These are phyloP conservation scores for Drosophila athabasca DNA, from an alignment of 1,140 invertebrate species.

Conservation along the genomic window DNA sequence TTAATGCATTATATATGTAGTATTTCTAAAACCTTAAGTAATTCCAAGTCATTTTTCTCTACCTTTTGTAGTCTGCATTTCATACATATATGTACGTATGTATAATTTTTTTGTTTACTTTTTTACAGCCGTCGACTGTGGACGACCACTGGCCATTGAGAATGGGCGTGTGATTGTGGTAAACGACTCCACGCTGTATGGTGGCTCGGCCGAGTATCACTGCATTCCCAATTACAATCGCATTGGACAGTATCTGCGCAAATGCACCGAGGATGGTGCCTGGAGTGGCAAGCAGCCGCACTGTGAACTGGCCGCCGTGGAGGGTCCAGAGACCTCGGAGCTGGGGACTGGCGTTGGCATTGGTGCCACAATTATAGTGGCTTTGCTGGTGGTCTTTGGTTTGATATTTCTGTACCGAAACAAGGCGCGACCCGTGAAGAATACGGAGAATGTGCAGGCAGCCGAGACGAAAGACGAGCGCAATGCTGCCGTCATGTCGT, in stretches of 20 bases:
- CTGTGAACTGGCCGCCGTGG: slow-evolving; percentile 88
- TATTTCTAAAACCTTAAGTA: too few species aligned
- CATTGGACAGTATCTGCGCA: slow-evolving; percentile 91
- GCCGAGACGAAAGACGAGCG: slow-evolving; percentile 93
- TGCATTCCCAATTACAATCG: slow-evolving; percentile 93
- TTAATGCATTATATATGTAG: too few species aligned
- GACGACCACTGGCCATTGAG: slow-evolving; percentile 89
- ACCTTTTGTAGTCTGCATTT: too few species aligned
- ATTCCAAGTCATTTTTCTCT: neutral
- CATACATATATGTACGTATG: neutral
- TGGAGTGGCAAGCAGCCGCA: slow-evolving; percentile 93
- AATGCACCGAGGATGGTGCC: slow-evolving; percentile 91
- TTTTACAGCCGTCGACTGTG: slow-evolving; percentile 89
- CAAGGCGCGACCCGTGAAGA: slow-evolving; percentile 93
- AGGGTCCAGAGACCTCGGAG: slow-evolving; percentile 88
- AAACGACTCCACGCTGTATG: slow-evolving; percentile 92
- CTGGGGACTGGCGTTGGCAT: slow-evolving; percentile 91
- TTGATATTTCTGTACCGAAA: slow-evolving; percentile 88
- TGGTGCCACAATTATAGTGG: slow-evolving; percentile 90
- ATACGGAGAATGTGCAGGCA: slow-evolving; percentile 93
- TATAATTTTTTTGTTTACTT: neutral
- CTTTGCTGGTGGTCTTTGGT: slow-evolving; percentile 89
- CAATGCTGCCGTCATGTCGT: slow-evolving; percentile 93
- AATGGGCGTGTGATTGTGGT: slow-evolving; percentile 94
- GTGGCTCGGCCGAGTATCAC: slow-evolving; percentile 93